Evolutionary conservation across 2,113 vertebrate genomes (phyloP).

Genomic region (Pelusios castaneus): DNA sequence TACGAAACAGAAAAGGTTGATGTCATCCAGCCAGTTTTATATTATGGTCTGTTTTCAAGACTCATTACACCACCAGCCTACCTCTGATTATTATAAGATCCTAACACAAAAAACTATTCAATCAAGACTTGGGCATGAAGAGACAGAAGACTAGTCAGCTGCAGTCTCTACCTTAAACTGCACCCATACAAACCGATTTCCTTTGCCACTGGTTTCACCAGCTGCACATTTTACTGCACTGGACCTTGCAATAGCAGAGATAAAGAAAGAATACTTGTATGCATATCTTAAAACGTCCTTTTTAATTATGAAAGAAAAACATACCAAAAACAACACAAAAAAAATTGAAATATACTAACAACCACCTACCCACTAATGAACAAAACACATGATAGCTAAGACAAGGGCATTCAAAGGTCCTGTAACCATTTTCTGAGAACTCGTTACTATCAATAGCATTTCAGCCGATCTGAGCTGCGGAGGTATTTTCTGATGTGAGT

Average conservation of each 20-base stretch:
- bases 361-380: neutral
- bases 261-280: neutral
- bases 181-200: neutral
- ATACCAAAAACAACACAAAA: neutral
- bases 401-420: neutral
- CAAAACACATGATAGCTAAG: neutral
- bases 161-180: too few relatives aligned
- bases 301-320: neutral
- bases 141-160: neutral
- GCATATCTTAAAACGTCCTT: too few relatives aligned
- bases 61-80: neutral
- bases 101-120: neutral
- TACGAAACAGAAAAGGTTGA: slow-evolving; percentile 44
- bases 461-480: too few relatives aligned
- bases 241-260: neutral
- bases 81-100: neutral
- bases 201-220: neutral
- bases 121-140: neutral
- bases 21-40: slow-evolving; percentile 57
- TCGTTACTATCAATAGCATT: neutral
- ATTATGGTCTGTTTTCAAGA: slow-evolving; percentile 26
- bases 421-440: neutral
- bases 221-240: neutral
- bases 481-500: too few relatives aligned
- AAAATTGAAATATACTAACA: neutral